Evolutionary conservation across 2,888 invertebrate species (phyloP), one percentile per base, ranked within the genome.

Genomic region (Andrena dorsata): DNA sequence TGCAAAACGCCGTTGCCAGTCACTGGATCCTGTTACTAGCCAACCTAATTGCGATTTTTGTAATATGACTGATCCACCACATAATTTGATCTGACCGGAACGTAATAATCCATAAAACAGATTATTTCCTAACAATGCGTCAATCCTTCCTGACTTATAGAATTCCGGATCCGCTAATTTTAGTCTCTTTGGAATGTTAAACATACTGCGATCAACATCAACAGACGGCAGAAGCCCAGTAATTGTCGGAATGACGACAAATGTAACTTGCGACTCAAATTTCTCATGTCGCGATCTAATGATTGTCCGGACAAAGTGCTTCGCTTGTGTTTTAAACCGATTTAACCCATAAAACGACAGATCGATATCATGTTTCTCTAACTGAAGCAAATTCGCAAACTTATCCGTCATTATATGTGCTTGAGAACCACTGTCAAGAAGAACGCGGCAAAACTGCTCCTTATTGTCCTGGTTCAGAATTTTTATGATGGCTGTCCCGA

Each of bases 41-140:
- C 69, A 69, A 23, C 69, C 69, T 23, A 69, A n/a, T 2, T n/a
- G 41, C 1, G 69, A 58, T 23, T 69, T 56, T n/a, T 69, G 69
- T n/a, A 69, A 41, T 2, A 41, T 69, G 3, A 58, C 6, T 1
- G 23, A 10, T 8, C n/a, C 4, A 0, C 35, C 23, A 3, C n/a
- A 26, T 4, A 58, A n/a, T 7, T 58, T 28, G 0, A 69, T 69
- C 13, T 41, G 58, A 1, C 69, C 69, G 4, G 20, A 13, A 16
- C 58, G 23, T 20, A 58, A 10, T 3, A 69, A 13, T 6, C 28
- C 2, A 16, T 41, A 69, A 30, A 58, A 69, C 0, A 69, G n/a
- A 0, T n/a, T 35, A 23, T 69, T 58, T 3, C 69, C 58, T 10
- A 69, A 16, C 3, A 69, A 26, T 2, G 30, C 56, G n/a, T 49